Evolutionary conservation across 2,888 invertebrate species (phyloP).

Genomic region (Epinotia brunnichana): DNA sequence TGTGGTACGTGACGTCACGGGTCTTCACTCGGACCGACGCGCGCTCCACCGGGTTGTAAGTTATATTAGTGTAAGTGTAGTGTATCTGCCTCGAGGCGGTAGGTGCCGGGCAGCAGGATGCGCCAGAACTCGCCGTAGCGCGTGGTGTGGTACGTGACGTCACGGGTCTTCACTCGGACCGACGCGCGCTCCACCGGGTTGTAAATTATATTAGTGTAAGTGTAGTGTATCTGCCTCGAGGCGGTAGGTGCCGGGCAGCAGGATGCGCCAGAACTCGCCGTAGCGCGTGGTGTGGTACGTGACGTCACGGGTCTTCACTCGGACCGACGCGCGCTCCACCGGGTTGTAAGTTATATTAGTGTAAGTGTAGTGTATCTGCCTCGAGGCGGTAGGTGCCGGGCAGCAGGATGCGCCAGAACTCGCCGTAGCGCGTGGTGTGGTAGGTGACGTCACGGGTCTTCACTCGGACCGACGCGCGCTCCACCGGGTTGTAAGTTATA

Average conservation of each 20-base stretch:
- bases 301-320: slow-evolving; percentile 92
- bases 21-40: no score
- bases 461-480: slow-evolving; percentile 90
- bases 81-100: slow-evolving; percentile 93
- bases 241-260: slow-evolving; percentile 93
- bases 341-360: no score
- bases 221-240: no score
- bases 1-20: no score
- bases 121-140: slow-evolving; percentile 98
- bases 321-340: slow-evolving; percentile 90
- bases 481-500: slow-evolving; percentile 90
- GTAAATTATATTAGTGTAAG: background rate
- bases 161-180: slow-evolving; percentile 91
- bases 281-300: slow-evolving; percentile 88
- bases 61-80: slow-evolving; percentile 60
- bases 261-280: slow-evolving; percentile 97
- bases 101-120: slow-evolving; percentile 90
- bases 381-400: slow-evolving; percentile 94
- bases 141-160: slow-evolving; percentile 92
- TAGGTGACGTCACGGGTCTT: slow-evolving; percentile 93
- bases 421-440: slow-evolving; percentile 89
- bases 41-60: no score
- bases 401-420: slow-evolving; percentile 95
- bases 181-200: slow-evolving; percentile 90
- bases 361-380: no score